These are phyloP conservation scores for Cromileptes altivelis DNA, from an alignment of 2,113 vertebrate genomes.

Conservation along the genomic window DNA sequence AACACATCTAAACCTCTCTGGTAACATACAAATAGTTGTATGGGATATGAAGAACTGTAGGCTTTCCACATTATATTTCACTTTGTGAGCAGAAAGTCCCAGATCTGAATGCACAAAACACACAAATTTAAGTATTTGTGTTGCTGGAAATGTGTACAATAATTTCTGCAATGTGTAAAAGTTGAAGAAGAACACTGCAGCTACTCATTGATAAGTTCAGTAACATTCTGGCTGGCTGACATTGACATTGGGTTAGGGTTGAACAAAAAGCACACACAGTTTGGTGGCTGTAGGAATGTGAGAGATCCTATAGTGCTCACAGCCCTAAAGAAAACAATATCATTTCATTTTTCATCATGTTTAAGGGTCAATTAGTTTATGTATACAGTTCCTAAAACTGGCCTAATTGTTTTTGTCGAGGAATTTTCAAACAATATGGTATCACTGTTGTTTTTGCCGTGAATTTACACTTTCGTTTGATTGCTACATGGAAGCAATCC, in stretches of 20 bases:
- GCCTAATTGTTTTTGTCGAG: background rate
- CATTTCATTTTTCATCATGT: background rate
- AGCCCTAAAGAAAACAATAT: background rate
- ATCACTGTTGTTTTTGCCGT: conserved; percentile 15
- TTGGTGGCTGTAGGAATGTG: background rate
- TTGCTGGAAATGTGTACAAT: background rate
- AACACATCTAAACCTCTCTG: background rate
- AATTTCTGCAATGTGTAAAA: background rate
- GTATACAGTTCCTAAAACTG: conserved; percentile 1
- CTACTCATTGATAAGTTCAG: background rate
- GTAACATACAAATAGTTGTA: background rate
- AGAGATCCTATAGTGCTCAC: background rate
- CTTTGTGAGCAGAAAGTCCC: background rate
- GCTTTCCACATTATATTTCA: background rate
- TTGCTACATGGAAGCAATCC: conserved; percentile 25
- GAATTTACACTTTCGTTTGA: conserved; percentile 18
- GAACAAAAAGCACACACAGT: background rate
- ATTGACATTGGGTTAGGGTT: too few species aligned
- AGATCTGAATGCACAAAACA: background rate
- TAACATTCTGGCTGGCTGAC: background rate
- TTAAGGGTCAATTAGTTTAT: conserved; percentile 14
- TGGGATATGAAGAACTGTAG: background rate
- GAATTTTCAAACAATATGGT: conserved; percentile 13
- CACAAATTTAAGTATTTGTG: background rate
- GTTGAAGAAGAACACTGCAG: background rate